These are phyloP conservation scores for Hyles lineata DNA, from an alignment of 2,888 invertebrate species.

Conservation along the genomic window DNA sequence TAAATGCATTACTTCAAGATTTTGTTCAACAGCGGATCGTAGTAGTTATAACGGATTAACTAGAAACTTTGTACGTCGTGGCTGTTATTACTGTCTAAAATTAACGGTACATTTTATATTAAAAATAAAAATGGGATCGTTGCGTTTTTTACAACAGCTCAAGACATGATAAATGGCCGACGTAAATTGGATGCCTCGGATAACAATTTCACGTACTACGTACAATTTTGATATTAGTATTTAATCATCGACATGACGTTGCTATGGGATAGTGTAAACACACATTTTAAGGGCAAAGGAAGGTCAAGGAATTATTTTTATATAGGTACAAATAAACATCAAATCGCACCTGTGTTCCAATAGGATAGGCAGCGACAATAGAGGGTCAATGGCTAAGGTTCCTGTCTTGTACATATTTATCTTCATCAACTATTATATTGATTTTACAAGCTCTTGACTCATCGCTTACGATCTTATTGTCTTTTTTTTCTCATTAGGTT, in stretches of 20 bases:
- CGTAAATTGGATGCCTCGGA: constrained; percentile 24
- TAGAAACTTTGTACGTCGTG: neutral
- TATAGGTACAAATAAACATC: neutral
- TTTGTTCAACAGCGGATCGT: neutral
- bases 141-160: constrained; percentile 20
- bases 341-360: neutral
- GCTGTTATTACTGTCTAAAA: constrained; percentile 17
- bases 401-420: too few relatives aligned
- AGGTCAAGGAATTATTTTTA: neutral
- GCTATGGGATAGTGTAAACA: neutral
- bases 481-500: too few relatives aligned
- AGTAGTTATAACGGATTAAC: neutral
- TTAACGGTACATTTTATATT: constrained; percentile 22
- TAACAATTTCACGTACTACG: constrained; percentile 16
- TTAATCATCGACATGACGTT: neutral
- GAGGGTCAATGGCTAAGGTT: too few relatives aligned
- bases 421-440: too few relatives aligned
- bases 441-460: too few relatives aligned
- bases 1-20: neutral
- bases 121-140: constrained; percentile 23
- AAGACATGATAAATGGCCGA: constrained; percentile 25
- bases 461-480: too few relatives aligned
- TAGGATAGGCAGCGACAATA: too few relatives aligned
- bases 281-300: neutral
- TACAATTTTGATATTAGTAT: constrained; percentile 6